Evolutionary conservation across 2,797 vertebrate genomes (phyloP).

Genomic region (Lagocephalus sceleratus): DNA sequence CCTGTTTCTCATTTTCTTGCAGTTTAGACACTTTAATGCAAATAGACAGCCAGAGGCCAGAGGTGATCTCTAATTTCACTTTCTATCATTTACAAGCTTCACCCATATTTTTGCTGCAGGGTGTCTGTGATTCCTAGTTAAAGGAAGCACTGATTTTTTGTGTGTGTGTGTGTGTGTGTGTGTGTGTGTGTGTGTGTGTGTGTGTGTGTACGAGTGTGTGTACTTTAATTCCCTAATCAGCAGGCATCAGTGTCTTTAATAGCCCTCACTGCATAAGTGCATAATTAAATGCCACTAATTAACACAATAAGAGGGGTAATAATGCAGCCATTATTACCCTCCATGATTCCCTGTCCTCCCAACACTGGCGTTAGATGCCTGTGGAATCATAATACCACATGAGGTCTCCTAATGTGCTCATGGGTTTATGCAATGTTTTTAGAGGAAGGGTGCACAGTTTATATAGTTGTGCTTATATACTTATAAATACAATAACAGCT

Average conservation of each 20-base stretch:
- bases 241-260: conserved; percentile 69
- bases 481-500: no score
- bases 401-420: conserved; percentile 48
- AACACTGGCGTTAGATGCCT: conserved; percentile 52
- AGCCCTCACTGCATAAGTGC: conserved; percentile 67
- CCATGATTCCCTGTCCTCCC: conserved; percentile 65
- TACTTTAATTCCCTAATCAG: conserved; percentile 69
- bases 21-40: background rate
- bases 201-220: conserved; percentile 18
- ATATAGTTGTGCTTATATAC: no score
- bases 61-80: background rate
- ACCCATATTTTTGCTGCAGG: conserved; percentile 43
- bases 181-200: conserved; percentile 12
- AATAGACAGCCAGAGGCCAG: background rate
- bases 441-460: conserved; percentile 1
- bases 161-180: conserved; percentile 25
- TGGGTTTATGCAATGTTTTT: conserved; percentile 40
- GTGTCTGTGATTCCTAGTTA: conserved; percentile 64
- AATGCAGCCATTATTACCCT: conserved; percentile 73
- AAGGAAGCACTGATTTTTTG: conserved; percentile 41
- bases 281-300: conserved; percentile 79
- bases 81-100: conserved; percentile 15
- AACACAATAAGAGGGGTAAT: conserved; percentile 76
- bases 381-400: conserved; percentile 67
- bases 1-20: conserved; percentile 6